Evolutionary conservation across 1,140 invertebrate species (phyloP).

Genomic region (Trinorchestia longiramus): DNA sequence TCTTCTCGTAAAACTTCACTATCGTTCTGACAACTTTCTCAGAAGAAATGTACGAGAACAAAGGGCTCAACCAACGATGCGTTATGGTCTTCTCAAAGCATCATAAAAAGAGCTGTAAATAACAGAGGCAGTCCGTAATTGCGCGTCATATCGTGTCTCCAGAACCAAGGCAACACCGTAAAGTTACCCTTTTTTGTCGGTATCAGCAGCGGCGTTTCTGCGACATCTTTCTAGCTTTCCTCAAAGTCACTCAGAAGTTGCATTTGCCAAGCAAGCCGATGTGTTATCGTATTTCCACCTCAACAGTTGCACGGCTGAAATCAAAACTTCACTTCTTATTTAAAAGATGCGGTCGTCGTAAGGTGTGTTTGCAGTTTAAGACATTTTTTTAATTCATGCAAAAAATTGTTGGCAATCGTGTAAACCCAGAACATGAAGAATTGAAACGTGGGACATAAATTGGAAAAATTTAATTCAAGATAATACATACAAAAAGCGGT

Average conservation of each 20-base stretch:
- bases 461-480: too few relatives aligned
- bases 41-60: not conserved
- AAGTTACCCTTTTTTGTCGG: not conserved
- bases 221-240: not conserved
- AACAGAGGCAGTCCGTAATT: constrained; percentile 6
- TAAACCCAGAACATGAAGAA: not conserved
- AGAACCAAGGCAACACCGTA: not conserved
- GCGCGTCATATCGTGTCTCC: not conserved
- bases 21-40: not conserved
- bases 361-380: not conserved
- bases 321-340: not conserved
- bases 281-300: not conserved
- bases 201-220: not conserved
- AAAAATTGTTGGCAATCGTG: not conserved
- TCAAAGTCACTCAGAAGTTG: not conserved
- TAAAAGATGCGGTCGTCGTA: not conserved
- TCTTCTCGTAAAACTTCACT: not conserved
- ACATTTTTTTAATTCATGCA: not conserved
- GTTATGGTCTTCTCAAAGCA: not conserved
- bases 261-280: not conserved
- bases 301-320: not conserved
- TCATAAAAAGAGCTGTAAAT: not conserved
- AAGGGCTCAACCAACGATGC: not conserved
- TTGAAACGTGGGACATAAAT: too few relatives aligned
- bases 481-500: too few relatives aligned